phyloP scores from a whole-genome alignment of 2,888 invertebrate genomes.

The Monopis laevigella region DNA sequence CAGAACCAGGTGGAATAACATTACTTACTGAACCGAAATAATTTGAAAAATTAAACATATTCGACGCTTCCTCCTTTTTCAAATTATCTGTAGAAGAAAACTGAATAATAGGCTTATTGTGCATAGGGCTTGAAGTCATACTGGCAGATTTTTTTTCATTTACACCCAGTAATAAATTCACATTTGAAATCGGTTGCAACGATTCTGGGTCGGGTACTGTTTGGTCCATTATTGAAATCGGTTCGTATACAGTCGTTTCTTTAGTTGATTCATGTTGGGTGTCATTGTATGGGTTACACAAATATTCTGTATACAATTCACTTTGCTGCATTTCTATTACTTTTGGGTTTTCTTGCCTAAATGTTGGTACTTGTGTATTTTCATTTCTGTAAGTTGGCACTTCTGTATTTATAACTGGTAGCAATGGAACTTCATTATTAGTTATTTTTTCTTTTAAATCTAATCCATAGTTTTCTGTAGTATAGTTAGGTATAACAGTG shows the following conservation, averaged over 20 bases:
- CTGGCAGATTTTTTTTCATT: conserved; percentile 40
- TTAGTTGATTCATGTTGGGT: conserved; percentile 29
- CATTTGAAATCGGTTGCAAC: conserved; percentile 22
- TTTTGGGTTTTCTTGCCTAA: not conserved
- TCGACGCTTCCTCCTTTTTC: conserved; percentile 34
- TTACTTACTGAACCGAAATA: conserved; percentile 69
- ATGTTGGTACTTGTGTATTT: not conserved
- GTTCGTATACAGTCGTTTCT: conserved; percentile 40
- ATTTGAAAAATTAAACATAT: conserved; percentile 70
- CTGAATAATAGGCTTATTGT: conserved; percentile 42
- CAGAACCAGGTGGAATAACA: conserved; percentile 68
- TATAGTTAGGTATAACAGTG: not conserved
- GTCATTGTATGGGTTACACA: conserved; percentile 66
- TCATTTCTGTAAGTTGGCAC: conserved; percentile 19
- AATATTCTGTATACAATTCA: conserved; percentile 63
- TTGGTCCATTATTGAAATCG: conserved; percentile 17
- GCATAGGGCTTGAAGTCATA: conserved; percentile 51
- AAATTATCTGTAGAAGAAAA: conserved; percentile 56
- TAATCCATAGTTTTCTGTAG: not conserved
- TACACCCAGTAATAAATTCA: conserved; percentile 25
- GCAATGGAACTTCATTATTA: no score
- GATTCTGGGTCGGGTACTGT: conserved; percentile 17
- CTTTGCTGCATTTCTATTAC: conserved; percentile 26
- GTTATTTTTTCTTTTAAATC: no score
- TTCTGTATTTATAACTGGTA: not conserved